Evolutionary conservation across 2,888 invertebrate genomes (phyloP), one percentile per base, ranked within the genome.

Genomic region (Operophtera brumata): DNA sequence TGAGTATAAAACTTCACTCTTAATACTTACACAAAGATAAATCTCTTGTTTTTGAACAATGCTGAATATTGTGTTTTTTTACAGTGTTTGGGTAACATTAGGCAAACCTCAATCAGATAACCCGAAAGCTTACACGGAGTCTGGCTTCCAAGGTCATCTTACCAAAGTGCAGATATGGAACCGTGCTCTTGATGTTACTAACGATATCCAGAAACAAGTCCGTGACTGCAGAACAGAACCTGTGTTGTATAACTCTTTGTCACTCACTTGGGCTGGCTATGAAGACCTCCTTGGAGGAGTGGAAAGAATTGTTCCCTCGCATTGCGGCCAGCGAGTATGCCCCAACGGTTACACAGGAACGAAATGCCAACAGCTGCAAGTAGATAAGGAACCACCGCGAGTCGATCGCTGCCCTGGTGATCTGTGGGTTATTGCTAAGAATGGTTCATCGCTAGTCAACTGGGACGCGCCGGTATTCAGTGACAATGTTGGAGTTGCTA

Each of bases 101-200:
- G 98, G 98, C 48, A 96, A 96, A 75, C 97, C 97, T 43, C 94
- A 95, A 76, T 93, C 94, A 7, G 95, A 95, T 64, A 94, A 93
- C 76, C 92, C 94, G n/a, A 94, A 95, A 70, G 93, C 94, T 0
- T 96, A 96, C 72, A 94, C 96, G 0, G 97, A 97, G 82, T 91
- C 94, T 40, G 97, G 97, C n/a, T 98, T 98, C 94, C 96, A 97
- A 91, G 99, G 99, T 26, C 96, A 97, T 70, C 88, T 99, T 36
- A 97, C 97, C 7, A 96, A 98, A 82, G 96, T 97, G 30, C 97
- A 98, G 89, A 94, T 98, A 54, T 99, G 98, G 98, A 95, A 95
- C 68, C 92, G 97, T 41, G 96, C 97, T 35, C 90, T 98, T 0
- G 97, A 98, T 75, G 95, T 97, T 12, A 96, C 97, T 4, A 95